phyloP scores from a whole-genome alignment of 2,888 invertebrate species.

The Cynaeus angustus region DNA sequence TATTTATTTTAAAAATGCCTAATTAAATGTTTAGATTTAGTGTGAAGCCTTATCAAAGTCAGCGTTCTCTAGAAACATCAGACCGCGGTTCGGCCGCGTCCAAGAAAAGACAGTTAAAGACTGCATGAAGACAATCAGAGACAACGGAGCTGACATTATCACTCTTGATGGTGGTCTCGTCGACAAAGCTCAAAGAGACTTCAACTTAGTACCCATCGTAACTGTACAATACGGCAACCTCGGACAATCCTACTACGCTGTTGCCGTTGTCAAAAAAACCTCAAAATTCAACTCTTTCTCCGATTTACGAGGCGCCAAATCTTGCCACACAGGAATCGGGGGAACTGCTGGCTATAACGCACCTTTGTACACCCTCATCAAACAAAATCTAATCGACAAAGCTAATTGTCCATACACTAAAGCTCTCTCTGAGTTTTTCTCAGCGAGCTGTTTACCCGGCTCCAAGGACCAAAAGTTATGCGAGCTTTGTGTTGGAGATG shows the following conservation, averaged over 20 bases:
- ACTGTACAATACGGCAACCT: slow-evolving; percentile 76
- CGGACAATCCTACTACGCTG: slow-evolving; percentile 75
- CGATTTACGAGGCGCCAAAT: slow-evolving; percentile 78
- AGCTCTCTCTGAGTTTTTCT: slow-evolving; percentile 81
- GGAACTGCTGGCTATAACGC: slow-evolving; percentile 74
- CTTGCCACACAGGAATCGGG: slow-evolving; percentile 74
- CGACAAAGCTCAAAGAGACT: slow-evolving; percentile 73
- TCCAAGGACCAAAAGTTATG: slow-evolving; percentile 74
- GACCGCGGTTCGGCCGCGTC: slow-evolving; percentile 87
- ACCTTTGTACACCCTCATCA: slow-evolving; percentile 75
- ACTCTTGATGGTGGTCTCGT: slow-evolving; percentile 79
- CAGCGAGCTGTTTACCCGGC: slow-evolving; percentile 78
- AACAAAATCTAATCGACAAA: slow-evolving; percentile 74
- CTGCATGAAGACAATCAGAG: slow-evolving; percentile 80
- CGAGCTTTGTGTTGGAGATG: slow-evolving; percentile 72
- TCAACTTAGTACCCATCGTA: slow-evolving; percentile 77
- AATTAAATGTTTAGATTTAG: too few relatives aligned
- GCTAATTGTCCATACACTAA: slow-evolving; percentile 75
- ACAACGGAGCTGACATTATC: slow-evolving; percentile 82
- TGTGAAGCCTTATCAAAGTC: slow-evolving; percentile 82
- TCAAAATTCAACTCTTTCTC: slow-evolving; percentile 74
- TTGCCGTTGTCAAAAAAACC: slow-evolving; percentile 79
- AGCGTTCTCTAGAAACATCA: slow-evolving; percentile 84
- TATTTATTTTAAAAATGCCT: too few relatives aligned
- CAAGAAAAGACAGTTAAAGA: slow-evolving; percentile 77